These are phyloP conservation scores for Macquaria australasica DNA, from an alignment of 2,113 vertebrate species.

Conservation along the genomic window DNA sequence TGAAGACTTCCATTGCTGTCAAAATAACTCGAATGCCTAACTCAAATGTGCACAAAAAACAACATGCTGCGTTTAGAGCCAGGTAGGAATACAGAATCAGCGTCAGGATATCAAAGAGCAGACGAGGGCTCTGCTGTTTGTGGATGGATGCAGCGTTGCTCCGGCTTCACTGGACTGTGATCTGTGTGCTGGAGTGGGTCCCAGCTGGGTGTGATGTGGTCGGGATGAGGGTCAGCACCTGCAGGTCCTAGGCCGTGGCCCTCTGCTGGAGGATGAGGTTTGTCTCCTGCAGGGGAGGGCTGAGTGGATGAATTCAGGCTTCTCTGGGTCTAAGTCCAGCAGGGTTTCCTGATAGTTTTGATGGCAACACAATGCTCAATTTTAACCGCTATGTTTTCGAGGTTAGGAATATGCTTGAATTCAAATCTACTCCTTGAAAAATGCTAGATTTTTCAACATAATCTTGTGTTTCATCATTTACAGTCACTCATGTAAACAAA, in stretches of 20 bases:
- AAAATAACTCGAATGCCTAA: constrained; percentile 15
- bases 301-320: not conserved
- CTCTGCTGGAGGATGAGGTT: not conserved
- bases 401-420: too few species aligned
- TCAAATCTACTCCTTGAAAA: too few species aligned
- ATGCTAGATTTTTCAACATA: too few species aligned
- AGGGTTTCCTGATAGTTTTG: not conserved
- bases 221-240: constrained; percentile 26
- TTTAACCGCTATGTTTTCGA: too few species aligned
- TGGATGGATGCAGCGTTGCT: not conserved
- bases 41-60: constrained; percentile 5
- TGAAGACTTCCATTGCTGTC: constrained; percentile 41
- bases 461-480: too few species aligned
- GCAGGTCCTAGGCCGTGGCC: not conserved
- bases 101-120: not conserved
- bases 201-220: constrained; percentile 11
- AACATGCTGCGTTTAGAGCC: not conserved
- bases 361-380: not conserved
- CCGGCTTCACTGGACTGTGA: not conserved
- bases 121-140: constrained; percentile 1
- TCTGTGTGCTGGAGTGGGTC: not conserved
- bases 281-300: not conserved
- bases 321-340: not conserved
- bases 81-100: not conserved
- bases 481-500: too few species aligned